Percentiles rank a stretch among this genome's conserved stretches.
These are phyloP conservation scores for Latheticus oryzae DNA, from an alignment of 2,888 invertebrate genomes.

Conservation along the genomic window DNA sequence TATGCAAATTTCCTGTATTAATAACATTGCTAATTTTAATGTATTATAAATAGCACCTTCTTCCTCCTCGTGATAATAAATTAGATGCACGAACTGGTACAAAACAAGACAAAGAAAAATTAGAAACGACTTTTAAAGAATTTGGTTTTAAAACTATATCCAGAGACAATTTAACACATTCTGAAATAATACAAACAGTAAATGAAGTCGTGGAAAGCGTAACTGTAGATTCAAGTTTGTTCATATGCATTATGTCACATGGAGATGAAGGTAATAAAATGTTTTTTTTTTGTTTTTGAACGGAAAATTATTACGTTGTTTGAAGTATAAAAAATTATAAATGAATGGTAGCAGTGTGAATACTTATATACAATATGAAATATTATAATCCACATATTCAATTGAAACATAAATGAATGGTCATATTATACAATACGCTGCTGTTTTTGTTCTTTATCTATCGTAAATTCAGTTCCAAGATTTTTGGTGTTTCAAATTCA, in stretches of 20 bases:
- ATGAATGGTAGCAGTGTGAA: no score
- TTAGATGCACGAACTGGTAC: conserved; percentile 63
- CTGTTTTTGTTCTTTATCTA: no score
- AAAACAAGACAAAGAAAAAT: conserved; percentile 56
- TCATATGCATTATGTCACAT: conserved; percentile 66
- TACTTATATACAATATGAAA: no score
- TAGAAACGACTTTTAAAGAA: conserved; percentile 59
- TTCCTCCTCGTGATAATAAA: conserved; percentile 44
- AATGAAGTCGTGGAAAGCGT: conserved; percentile 52
- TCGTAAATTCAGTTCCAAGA: no score
- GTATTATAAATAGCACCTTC: conserved; percentile 50
- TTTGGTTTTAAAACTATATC: conserved; percentile 61
- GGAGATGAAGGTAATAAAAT: conserved; percentile 61
- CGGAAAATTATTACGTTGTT: neutral
- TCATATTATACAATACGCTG: no score
- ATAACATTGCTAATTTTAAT: neutral
- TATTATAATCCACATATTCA: no score
- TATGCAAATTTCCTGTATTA: conserved; percentile 25
- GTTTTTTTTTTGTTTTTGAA: conserved; percentile 11
- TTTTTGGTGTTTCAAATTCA: no score
- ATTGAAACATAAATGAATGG: no score
- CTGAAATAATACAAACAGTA: conserved; percentile 53
- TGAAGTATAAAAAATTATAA: no score
- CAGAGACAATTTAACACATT: conserved; percentile 56
- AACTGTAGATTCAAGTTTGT: conserved; percentile 60